Evolutionary conservation across 2,113 vertebrate species (phyloP).

Genomic region (Sapayoa aenigma): DNA sequence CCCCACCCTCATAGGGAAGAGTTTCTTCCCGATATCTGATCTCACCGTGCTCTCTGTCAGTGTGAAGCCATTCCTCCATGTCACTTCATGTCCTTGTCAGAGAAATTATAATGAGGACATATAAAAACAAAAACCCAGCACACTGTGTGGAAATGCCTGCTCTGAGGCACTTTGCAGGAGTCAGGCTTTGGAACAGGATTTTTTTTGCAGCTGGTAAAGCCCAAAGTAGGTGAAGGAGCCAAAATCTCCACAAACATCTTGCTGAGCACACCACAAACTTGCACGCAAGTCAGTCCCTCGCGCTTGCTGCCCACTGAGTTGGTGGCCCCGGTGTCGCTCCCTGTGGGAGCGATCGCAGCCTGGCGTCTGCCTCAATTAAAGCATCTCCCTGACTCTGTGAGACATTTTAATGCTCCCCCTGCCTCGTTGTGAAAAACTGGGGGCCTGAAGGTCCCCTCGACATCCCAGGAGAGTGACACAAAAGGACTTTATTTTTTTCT

Average conservation of each 20-base stretch:
- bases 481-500: background rate
- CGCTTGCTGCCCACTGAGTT: background rate
- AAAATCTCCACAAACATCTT: fast-evolving
- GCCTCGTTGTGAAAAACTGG: fast-evolving
- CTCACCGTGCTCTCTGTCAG: background rate
- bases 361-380: fast-evolving
- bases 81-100: background rate
- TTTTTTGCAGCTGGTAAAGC: background rate
- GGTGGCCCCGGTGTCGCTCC: too few species aligned
- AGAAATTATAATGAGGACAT: background rate
- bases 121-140: background rate
- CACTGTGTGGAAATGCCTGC: fast-evolving
- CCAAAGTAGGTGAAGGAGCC: background rate
- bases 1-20: background rate
- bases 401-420: background rate
- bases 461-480: too few species aligned
- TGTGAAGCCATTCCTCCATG: background rate
- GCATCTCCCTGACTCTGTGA: too few species aligned
- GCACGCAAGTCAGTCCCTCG: fast-evolving
- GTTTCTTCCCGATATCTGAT: background rate
- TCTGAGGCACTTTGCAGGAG: background rate
- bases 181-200: background rate
- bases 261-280: background rate
- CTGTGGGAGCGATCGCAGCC: fast-evolving
- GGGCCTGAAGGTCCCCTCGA: background rate